Evolutionary conservation across 2,113 vertebrate genomes (phyloP).

Genomic region (Eolophus roseicapilla): DNA sequence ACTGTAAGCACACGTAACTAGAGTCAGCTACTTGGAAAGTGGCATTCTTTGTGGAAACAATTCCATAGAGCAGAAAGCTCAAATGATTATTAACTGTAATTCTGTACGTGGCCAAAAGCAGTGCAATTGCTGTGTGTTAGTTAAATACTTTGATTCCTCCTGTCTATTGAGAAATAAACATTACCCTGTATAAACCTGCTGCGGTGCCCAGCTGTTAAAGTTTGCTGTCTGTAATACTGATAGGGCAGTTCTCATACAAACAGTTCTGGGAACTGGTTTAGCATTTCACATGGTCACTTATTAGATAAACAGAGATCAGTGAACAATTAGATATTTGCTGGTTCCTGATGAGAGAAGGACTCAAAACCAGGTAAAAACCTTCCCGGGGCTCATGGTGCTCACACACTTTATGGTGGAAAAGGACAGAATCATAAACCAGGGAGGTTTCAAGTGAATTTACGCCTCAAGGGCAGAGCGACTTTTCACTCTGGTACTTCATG

Average conservation of each 20-base stretch:
- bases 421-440: neutral
- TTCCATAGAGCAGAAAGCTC: neutral
- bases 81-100: neutral
- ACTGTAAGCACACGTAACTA: neutral
- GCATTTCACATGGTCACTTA: neutral
- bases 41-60: neutral
- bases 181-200: neutral
- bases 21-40: neutral
- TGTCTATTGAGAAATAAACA: slow-evolving; percentile 17
- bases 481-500: neutral
- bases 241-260: neutral
- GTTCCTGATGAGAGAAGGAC: neutral
- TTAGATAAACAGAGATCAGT: neutral
- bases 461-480: neutral
- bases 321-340: neutral
- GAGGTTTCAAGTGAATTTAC: neutral
- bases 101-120: neutral
- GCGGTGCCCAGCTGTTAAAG: neutral
- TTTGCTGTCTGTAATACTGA: neutral
- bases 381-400: neutral
- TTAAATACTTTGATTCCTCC: neutral
- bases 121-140: neutral
- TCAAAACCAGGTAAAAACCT: neutral
- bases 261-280: neutral
- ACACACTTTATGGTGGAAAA: neutral